These are phyloP conservation scores for Malacoctenus gilli DNA, from an alignment of 2,797 vertebrate species.

Conservation along the genomic window DNA sequence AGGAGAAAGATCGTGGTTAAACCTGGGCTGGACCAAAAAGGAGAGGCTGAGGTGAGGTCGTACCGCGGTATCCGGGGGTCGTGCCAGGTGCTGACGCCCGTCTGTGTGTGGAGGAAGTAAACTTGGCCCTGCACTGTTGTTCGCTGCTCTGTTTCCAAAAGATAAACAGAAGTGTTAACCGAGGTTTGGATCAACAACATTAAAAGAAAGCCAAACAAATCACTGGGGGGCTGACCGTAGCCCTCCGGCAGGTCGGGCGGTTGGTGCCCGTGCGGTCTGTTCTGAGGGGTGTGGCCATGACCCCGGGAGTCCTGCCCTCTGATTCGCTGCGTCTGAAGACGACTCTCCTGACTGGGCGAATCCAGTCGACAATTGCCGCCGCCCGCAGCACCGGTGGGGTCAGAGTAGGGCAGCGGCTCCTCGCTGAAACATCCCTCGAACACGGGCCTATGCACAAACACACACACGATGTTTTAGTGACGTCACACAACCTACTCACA, in stretches of 20 bases:
- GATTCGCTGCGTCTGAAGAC: constrained; percentile 90
- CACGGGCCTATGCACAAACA: constrained; percentile 76
- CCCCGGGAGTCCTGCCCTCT: constrained; percentile 89
- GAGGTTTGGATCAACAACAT: too few species aligned
- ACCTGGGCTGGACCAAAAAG: background rate
- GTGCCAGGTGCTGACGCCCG: constrained; percentile 97
- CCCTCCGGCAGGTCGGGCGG: constrained; percentile 93
- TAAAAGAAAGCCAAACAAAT: too few species aligned
- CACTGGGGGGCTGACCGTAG: constrained; percentile 58
- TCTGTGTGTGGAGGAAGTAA: constrained; percentile 98
- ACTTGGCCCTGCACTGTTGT: constrained; percentile 97
- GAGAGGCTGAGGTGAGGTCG: background rate
- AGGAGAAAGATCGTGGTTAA: too few species aligned
- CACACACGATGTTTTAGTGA: background rate
- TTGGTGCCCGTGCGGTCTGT: constrained; percentile 92
- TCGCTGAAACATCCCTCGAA: constrained; percentile 97
- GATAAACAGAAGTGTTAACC: constrained; percentile 5
- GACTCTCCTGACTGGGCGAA: constrained; percentile 90
- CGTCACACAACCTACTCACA: constrained; percentile 35
- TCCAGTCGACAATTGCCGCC: constrained; percentile 91
- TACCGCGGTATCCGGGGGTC: constrained; percentile 97
- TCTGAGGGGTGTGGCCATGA: constrained; percentile 91
- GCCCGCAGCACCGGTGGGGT: constrained; percentile 90
- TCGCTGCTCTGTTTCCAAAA: constrained; percentile 86
- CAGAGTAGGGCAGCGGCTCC: constrained; percentile 93